Evolutionary conservation across 2,888 invertebrate species (phyloP), one percentile per base, ranked within the genome.

Genomic region (Thereva nobilitata): DNA sequence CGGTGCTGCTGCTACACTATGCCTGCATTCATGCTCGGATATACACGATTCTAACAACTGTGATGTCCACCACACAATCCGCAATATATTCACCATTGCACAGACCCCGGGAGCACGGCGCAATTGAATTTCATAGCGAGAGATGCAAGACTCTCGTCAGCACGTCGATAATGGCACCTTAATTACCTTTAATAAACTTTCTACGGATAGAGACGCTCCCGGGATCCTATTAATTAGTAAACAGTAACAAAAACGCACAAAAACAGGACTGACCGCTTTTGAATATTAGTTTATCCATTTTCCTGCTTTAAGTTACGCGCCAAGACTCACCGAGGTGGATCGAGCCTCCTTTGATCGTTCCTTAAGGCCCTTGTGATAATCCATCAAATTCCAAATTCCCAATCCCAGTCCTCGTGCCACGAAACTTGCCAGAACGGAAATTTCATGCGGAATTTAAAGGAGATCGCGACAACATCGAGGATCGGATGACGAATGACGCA

Each of bases 381-480:
- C 61, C 61, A 61, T 61, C 61, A 61, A 61, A 61, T 50, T 61
- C 61, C 61, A 38, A 61, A 61, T 50, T 61, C 50, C 61, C 61
- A 41, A 61, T 61, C 49, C 50, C 61, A 42, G 61, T 61, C 61
- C 61, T 50, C 61, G 61, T 61, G 61, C 61, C 61, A 61, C 45
- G 45, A 59, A 47, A 47, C 47, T 59, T 44, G 41, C 57, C 61
- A 61, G 50, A 59, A 47, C 61, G 50, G 23, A 61, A 53, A 40
- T 61, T 61, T 61, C 50, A 61, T 61, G 50, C 40, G 61, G 61
- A 61, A 61, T 61, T 61, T 61, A 41, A 61, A 50, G 45, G 61
- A 61, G 49, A 50, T 42, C 61, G 61, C 61, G 61, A 61, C 61
- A 23, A 23, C 23, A 23, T 23, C 23, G 23, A 23, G 23, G 23